Percentiles rank a stretch among this genome's conserved stretches.
Conservation (phyloP, 2,797 vertebrate genomes). For the Falco novaeseelandiae region DNA sequence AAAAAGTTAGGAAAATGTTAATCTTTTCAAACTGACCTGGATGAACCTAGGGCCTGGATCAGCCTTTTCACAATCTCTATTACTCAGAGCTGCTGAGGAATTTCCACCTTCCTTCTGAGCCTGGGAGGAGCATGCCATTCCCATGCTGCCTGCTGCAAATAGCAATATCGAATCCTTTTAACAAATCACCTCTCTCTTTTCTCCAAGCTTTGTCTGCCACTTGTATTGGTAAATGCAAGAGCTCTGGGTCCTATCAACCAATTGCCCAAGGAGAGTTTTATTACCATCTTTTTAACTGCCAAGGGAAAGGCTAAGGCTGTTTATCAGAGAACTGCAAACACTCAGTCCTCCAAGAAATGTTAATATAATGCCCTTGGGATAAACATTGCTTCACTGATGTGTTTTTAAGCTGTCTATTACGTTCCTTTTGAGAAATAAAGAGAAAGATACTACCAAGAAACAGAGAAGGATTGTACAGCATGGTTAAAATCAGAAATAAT, state of each 20-base stretch:
- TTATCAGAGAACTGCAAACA: conserved; percentile 36
- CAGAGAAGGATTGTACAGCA: not conserved
- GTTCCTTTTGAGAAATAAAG: conserved; percentile 5
- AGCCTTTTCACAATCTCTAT: not conserved
- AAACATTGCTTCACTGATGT: conserved; percentile 10
- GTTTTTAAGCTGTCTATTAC: conserved; percentile 9
- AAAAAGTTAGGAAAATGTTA: not conserved
- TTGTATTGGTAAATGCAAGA: not conserved
- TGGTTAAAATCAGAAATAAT: conserved; percentile 35
- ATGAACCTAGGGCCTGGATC: not conserved
- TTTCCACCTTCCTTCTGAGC: not conserved
- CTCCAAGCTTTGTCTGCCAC: not conserved
- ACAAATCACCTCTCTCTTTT: not conserved
- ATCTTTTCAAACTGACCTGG: not conserved
- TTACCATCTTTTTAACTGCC: not conserved
- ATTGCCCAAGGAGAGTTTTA: conserved; percentile 10
- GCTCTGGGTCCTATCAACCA: conserved; percentile 16
- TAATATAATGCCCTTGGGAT: not conserved
- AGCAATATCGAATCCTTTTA: not conserved
- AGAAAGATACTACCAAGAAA: not conserved
- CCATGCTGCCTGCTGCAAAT: not conserved
- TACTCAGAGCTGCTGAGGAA: not conserved
- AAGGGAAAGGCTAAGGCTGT: not conserved
- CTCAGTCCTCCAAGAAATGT: conserved; percentile 7
- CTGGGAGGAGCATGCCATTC: fast-evolving